Evolutionary conservation across 2,888 invertebrate genomes (phyloP), one percentile per base, ranked within the genome.

Genomic region (Caenorhabditis panamensis): DNA sequence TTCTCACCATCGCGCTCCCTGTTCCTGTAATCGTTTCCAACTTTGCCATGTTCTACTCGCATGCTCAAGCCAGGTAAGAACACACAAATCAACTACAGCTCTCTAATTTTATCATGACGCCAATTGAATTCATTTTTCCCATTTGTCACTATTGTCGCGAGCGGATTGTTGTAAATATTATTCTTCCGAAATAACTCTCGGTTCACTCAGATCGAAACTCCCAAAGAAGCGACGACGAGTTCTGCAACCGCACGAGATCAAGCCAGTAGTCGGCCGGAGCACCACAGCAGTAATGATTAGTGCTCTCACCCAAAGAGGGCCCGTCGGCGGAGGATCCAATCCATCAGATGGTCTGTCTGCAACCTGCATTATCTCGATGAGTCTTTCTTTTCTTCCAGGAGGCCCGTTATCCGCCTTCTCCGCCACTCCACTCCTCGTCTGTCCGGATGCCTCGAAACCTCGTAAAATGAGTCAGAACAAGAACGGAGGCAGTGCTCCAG

Each of bases 191-290:
- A 28, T 31, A 56, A n/a, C 6, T 28, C 6, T 20, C 16, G n/a
- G 49, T 56, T 58, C 41, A 31, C 53, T 44, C 64, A 84, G 89
- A 68, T 87, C 89, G 6, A 90, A 90, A 75, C 82, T 90, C 16
- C 90, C 90, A 9, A 90, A 90, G 82, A 90, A 89, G 58, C 73
- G 89, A 26, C 66, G 89, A 61, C 66, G 89, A 75, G 88, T 90
- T 5, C 79, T 90, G 20, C 89, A 88, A 56, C 88, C 88, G 0
- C 88, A 89, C 64, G 89, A 89, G 63, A 87, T 88, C 22, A 79
- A 81, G 54, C 83, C 85, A 22, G 77, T 84, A 0, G 83, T 84
- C 9, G 84, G 85, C 1, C 56, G 88, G 51, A 82, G 85, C 13
- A 88, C 89, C 2, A 88, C 89, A 2, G 89, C 89, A 0, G 85